A percentile compares a stretch with the other conserved stretches of the same genome.
These are phyloP conservation scores for Ridgeia piscesae DNA, from an alignment of 1,140 invertebrate species.

Conservation along the genomic window DNA sequence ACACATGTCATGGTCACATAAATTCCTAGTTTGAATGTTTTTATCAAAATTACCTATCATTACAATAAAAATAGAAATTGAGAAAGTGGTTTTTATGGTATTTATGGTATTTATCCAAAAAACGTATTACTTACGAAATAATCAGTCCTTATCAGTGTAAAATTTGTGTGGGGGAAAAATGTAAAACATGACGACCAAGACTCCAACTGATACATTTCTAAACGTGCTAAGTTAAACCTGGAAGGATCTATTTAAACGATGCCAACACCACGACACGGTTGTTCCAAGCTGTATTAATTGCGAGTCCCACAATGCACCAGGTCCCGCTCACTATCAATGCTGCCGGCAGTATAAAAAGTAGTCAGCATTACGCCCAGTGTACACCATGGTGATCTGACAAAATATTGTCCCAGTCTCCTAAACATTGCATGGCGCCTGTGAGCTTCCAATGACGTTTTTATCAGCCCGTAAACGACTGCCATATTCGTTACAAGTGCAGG, in stretches of 20 bases:
- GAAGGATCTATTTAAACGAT: not conserved
- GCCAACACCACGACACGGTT: not conserved
- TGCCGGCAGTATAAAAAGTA: not conserved
- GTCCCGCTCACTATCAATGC: not conserved
- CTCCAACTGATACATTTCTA: not conserved
- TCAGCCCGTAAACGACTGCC: not conserved
- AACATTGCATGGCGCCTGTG: not conserved
- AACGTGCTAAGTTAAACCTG: not conserved
- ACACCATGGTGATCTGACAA: not conserved
- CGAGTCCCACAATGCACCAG: not conserved
- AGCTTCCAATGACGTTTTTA: not conserved
- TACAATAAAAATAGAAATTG: not conserved
- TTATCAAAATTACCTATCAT: not conserved
- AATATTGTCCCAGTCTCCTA: slow-evolving; percentile 5
- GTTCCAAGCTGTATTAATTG: not conserved
- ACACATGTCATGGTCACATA: no score
- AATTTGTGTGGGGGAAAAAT: not conserved
- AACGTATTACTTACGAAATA: not conserved
- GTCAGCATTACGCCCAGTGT: not conserved
- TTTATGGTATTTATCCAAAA: no score
- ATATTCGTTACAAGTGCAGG: not conserved
- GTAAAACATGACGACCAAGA: not conserved
- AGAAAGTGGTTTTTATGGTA: no score
- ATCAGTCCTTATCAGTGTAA: not conserved
- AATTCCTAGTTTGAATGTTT: not conserved